Evolutionary conservation across 2,797 vertebrate species (phyloP).

Genomic region (Myoxocephalus aenaeus): DNA sequence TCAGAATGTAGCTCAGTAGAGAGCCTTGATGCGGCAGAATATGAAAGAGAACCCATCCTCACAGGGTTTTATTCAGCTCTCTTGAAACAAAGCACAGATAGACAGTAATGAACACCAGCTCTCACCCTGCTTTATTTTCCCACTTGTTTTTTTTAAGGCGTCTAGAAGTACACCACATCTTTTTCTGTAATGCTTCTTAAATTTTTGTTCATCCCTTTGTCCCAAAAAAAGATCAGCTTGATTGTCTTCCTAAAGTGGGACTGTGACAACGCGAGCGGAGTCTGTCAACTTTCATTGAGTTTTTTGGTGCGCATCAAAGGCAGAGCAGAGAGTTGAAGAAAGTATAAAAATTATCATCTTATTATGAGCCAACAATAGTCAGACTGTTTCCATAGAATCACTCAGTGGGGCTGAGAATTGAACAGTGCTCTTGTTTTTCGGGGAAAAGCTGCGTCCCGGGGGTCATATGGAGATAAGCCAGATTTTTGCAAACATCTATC

Average conservation of each 20-base stretch:
- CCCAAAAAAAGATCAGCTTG: constrained; percentile 54
- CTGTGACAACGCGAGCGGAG: constrained; percentile 28
- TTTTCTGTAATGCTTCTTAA: constrained; percentile 12
- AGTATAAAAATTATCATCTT: constrained; percentile 70
- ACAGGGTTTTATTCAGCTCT: constrained; percentile 56
- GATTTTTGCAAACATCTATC: constrained; percentile 75
- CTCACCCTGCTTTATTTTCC: constrained; percentile 54
- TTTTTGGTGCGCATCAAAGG: constrained; percentile 58
- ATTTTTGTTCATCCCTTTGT: constrained; percentile 46
- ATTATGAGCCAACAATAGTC: constrained; percentile 66
- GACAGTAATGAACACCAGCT: constrained; percentile 53
- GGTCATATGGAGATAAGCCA: constrained; percentile 74
- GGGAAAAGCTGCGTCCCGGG: constrained; percentile 60
- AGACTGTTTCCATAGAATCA: constrained; percentile 60
- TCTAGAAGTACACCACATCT: constrained; percentile 16
- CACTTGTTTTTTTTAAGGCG: constrained; percentile 35
- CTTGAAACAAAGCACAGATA: constrained; percentile 55
- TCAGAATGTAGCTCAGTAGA: constrained; percentile 60
- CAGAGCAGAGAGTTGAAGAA: constrained; percentile 56
- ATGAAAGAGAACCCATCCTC: constrained; percentile 54
- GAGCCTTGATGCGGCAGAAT: constrained; percentile 70
- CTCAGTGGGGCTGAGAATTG: constrained; percentile 64
- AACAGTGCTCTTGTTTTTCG: constrained; percentile 65
- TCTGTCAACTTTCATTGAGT: constrained; percentile 53
- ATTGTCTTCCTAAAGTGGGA: constrained; percentile 50